Evolutionary conservation across 2,113 vertebrate genomes (phyloP).

Genomic region (Charadrius vociferus): DNA sequence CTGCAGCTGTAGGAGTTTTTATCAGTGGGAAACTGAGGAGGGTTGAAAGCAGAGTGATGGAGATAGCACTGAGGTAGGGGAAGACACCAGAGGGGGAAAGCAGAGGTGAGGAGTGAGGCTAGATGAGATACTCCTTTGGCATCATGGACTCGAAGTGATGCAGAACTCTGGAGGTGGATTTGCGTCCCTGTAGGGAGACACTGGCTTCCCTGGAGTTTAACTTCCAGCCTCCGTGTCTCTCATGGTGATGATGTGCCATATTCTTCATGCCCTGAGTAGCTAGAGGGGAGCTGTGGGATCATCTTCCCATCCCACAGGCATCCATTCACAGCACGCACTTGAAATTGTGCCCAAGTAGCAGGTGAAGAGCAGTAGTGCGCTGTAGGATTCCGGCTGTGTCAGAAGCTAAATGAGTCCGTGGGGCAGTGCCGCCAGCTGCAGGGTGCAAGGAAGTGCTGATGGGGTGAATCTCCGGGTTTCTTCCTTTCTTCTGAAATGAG

Average conservation of each 20-base stretch:
- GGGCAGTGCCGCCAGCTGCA: not conserved
- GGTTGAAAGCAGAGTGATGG: not conserved
- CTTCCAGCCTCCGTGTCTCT: not conserved
- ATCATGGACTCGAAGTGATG: not conserved
- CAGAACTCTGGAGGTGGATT: not conserved
- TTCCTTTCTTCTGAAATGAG: not conserved
- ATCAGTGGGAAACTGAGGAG: not conserved
- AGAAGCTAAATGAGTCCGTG: not conserved
- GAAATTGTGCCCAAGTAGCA: not conserved
- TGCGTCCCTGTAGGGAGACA: not conserved
- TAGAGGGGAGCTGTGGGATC: not conserved
- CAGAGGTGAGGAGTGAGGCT: not conserved
- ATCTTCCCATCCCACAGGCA: not conserved
- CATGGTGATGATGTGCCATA: rapidly evolving
- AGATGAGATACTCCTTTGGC: not conserved
- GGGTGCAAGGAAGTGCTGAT: not conserved
- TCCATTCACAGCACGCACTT: not conserved
- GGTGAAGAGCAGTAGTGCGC: not conserved
- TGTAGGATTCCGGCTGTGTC: not conserved
- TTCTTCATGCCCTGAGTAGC: not conserved
- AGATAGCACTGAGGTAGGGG: not conserved
- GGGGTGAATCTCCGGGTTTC: not conserved
- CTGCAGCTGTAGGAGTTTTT: not conserved
- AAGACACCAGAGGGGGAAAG: not conserved
- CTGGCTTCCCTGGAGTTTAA: not conserved